Percentiles rank a stretch among this genome's conserved stretches.
Evolutionary conservation across 2,888 invertebrate genomes (phyloP).

Genomic region (Volucella zonaria): DNA sequence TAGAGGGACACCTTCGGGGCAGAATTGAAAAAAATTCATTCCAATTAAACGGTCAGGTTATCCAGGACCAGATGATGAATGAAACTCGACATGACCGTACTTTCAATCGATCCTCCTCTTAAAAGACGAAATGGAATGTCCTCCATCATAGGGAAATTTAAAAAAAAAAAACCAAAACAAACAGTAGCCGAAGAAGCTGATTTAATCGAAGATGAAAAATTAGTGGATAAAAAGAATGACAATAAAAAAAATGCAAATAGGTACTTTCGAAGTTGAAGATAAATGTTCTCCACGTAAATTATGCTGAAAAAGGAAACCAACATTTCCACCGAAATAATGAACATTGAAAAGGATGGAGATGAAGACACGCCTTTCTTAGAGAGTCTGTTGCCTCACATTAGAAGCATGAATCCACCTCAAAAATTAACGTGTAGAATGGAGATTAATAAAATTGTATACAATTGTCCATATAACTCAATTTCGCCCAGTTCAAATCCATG

Average conservation of each 20-base stretch:
- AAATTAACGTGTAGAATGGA: neutral
- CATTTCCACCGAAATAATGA: conserved; percentile 23
- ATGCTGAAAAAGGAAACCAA: conserved; percentile 37
- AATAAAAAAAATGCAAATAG: conserved; percentile 42
- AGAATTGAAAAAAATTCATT: conserved; percentile 48
- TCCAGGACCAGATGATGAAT: conserved; percentile 43
- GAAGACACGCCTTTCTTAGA: conserved; percentile 44
- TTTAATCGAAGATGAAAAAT: conserved; percentile 40
- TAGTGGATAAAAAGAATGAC: too few species aligned
- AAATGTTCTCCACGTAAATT: conserved; percentile 27
- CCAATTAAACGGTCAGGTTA: conserved; percentile 59
- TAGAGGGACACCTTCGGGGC: conserved; percentile 47
- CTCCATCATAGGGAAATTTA: conserved; percentile 22
- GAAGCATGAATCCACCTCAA: neutral
- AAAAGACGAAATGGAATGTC: conserved; percentile 55
- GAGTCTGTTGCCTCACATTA: neutral
- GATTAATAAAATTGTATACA: too few species aligned
- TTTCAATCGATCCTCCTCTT: conserved; percentile 52
- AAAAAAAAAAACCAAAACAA: neutral
- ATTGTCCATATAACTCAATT: too few species aligned
- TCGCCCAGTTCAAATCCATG: too few species aligned
- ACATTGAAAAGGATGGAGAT: conserved; percentile 38
- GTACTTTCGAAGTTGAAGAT: conserved; percentile 38
- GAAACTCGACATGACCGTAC: conserved; percentile 43
- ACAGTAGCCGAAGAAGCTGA: neutral